Percentiles rank a stretch among this genome's conserved stretches.
Evolutionary conservation across 2,888 invertebrate species (phyloP).

Genomic region (Pharmacophagus antenor): DNA sequence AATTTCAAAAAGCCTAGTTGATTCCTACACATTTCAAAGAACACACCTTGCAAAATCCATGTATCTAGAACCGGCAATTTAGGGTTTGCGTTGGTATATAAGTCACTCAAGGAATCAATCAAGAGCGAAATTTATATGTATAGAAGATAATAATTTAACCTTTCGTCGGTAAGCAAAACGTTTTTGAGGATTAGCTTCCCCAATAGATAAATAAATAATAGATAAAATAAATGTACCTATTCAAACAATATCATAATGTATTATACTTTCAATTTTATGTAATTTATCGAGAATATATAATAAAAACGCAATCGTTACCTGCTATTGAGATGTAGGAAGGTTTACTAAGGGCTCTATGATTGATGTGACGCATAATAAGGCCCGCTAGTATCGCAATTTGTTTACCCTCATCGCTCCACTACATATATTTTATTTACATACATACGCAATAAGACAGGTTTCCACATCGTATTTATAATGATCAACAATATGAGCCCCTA

Average conservation of each 20-base stretch:
- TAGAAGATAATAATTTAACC: too few relatives aligned
- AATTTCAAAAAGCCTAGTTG: too few relatives aligned
- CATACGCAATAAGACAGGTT: slow-evolving; percentile 55
- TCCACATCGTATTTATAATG: slow-evolving; percentile 69
- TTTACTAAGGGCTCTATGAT: slow-evolving; percentile 71
- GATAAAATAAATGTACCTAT: not conserved
- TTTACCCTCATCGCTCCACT: slow-evolving; percentile 76
- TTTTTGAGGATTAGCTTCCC: not conserved
- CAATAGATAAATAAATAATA: too few relatives aligned
- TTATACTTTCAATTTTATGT: not conserved
- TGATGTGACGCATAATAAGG: slow-evolving; percentile 79
- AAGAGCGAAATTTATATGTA: too few relatives aligned
- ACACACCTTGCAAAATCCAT: too few relatives aligned
- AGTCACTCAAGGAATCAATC: too few relatives aligned
- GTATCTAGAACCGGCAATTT: too few relatives aligned
- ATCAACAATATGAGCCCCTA: slow-evolving; percentile 66
- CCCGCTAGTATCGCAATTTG: slow-evolving; percentile 78
- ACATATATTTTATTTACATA: slow-evolving; percentile 41
- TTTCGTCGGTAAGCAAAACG: not conserved
- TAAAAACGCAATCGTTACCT: slow-evolving; percentile 40
- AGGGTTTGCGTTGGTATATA: too few relatives aligned
- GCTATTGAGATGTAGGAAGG: slow-evolving; percentile 54
- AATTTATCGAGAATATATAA: slow-evolving; percentile 16
- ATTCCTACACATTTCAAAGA: too few relatives aligned
- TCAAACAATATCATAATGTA: not conserved